Percentiles rank a stretch among this genome's conserved stretches.
Conservation (phyloP, 2,888 invertebrate genomes). For the Campoplex capitator region DNA sequence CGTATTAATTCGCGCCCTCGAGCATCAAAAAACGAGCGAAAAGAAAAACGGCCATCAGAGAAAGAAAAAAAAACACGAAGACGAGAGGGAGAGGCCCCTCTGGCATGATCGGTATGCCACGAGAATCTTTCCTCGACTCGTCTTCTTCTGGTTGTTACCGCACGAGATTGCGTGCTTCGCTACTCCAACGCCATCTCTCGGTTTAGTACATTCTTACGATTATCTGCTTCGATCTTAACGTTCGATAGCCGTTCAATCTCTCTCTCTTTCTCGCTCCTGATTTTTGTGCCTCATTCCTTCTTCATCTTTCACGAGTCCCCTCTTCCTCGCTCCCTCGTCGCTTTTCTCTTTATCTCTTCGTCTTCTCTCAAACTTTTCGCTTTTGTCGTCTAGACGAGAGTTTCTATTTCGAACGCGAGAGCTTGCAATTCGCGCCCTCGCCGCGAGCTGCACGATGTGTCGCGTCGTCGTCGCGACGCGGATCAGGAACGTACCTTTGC, state of each 20-base stretch:
- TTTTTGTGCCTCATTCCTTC: slow-evolving; percentile 1
- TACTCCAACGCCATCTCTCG: slow-evolving; percentile 40
- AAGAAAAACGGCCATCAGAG: slow-evolving; percentile 21
- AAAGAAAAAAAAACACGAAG: neutral
- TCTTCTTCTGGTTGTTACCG: slow-evolving; percentile 43
- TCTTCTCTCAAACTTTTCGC: slow-evolving; percentile 48
- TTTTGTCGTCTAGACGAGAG: slow-evolving; percentile 64
- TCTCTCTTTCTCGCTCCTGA: neutral
- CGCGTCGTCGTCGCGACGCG: slow-evolving; percentile 42
- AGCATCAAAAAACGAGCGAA: slow-evolving; percentile 19
- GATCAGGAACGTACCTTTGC: slow-evolving; percentile 53
- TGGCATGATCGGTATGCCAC: slow-evolving; percentile 69
- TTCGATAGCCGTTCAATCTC: neutral
- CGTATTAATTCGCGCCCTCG: slow-evolving; percentile 69
- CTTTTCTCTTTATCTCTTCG: slow-evolving; percentile 27
- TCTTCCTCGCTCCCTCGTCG: slow-evolving; percentile 18
- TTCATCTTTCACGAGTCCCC: slow-evolving; percentile 18
- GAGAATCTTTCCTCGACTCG: slow-evolving; percentile 50
- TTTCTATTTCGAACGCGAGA: slow-evolving; percentile 63
- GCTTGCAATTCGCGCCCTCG: slow-evolving; percentile 67
- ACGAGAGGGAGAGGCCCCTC: slow-evolving; percentile 20
- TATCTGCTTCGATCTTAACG: neutral
- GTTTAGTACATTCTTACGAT: slow-evolving; percentile 43
- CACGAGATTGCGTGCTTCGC: slow-evolving; percentile 37
- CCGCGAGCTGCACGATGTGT: slow-evolving; percentile 42